A percentile compares a stretch with the other conserved stretches of the same genome.
Evolutionary conservation across 2,888 invertebrate genomes (phyloP).

Genomic region (Pasiphila rectangulata): DNA sequence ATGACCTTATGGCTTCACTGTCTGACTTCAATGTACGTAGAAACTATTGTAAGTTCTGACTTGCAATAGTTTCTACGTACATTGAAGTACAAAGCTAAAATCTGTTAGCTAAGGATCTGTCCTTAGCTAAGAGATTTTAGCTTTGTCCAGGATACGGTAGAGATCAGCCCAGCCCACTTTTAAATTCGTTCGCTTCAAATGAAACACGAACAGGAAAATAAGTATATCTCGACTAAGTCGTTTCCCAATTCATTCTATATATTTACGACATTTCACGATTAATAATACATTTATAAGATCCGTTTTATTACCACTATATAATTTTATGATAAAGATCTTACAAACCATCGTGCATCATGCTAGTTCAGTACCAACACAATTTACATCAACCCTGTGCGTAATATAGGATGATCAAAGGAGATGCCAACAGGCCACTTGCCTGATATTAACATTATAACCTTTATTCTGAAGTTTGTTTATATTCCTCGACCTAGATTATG

Average conservation of each 20-base stretch:
- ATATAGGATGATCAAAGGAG: constrained; percentile 40
- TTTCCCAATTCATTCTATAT: background rate
- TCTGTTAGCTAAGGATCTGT: no score
- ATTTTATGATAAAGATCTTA: constrained; percentile 19
- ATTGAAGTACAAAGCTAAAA: no score
- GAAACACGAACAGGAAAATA: no score
- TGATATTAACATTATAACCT: constrained; percentile 38
- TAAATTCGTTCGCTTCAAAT: background rate
- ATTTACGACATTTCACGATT: constrained; percentile 6
- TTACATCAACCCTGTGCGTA: constrained; percentile 30
- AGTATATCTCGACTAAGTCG: no score
- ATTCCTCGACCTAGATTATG: constrained; percentile 38
- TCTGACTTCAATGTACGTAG: no score
- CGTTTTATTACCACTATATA: constrained; percentile 13
- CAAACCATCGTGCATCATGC: background rate
- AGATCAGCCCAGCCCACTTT: background rate
- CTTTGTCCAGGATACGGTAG: no score
- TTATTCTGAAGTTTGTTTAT: constrained; percentile 42
- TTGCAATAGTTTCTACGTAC: no score
- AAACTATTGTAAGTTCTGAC: no score
- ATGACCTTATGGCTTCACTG: no score
- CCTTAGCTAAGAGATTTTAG: no score
- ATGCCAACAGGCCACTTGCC: constrained; percentile 58
- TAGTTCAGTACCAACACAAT: constrained; percentile 10
- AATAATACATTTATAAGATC: constrained; percentile 5